Evolutionary conservation across 1,140 invertebrate species (phyloP).

Genomic region (Probaryconus sp.): DNA sequence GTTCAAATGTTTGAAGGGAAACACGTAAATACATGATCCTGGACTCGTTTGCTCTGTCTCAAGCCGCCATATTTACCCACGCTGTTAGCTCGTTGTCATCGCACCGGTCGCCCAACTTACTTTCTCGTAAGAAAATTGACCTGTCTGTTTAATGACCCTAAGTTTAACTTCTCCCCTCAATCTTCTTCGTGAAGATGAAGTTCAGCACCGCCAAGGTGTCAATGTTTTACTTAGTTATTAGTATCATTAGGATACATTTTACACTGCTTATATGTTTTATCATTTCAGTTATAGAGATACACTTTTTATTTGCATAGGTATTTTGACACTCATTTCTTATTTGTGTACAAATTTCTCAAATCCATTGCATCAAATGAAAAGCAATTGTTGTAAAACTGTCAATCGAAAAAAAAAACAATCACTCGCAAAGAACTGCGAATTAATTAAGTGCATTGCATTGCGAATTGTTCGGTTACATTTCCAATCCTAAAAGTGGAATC

Average conservation of each 20-base stretch:
- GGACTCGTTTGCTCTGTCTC: conserved; percentile 68
- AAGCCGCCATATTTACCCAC: conserved; percentile 75
- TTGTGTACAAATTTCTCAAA: conserved; percentile 20
- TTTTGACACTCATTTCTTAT: conserved; percentile 48
- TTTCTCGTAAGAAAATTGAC: conserved; percentile 72
- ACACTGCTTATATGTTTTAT: conserved; percentile 43
- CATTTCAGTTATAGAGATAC: conserved; percentile 40
- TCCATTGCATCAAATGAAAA: neutral
- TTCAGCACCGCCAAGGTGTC: conserved; percentile 72
- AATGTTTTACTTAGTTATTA: conserved; percentile 76
- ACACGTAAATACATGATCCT: conserved; percentile 74
- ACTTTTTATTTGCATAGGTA: conserved; percentile 42
- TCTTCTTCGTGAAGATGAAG: conserved; percentile 63
- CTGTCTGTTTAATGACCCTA: conserved; percentile 70
- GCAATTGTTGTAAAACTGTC: no score
- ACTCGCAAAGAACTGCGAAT: no score
- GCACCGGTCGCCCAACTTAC: conserved; percentile 68
- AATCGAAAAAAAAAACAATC: no score
- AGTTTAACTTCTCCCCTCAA: conserved; percentile 57
- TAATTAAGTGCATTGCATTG: no score
- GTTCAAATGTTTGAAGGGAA: conserved; percentile 73
- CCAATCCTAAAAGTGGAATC: no score
- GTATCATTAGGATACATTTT: conserved; percentile 65
- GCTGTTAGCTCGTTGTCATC: conserved; percentile 77
- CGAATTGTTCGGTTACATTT: no score